Percentiles rank a stretch among this genome's conserved stretches.
Evolutionary conservation across 2,888 invertebrate genomes (phyloP).

Genomic region (Drosophila greeni): DNA sequence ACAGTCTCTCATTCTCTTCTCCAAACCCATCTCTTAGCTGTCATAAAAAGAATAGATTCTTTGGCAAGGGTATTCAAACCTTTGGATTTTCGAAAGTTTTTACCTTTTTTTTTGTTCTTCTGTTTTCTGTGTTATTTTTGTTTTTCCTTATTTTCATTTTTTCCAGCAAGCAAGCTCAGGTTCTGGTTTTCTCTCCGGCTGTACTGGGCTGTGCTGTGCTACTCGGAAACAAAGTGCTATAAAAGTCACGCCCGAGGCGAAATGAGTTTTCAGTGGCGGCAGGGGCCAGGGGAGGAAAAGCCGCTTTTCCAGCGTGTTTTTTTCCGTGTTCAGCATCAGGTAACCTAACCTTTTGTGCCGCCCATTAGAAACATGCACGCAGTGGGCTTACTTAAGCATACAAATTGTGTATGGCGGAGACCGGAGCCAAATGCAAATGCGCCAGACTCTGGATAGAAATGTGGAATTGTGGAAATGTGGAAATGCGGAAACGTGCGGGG

Average conservation of each 20-base stretch:
- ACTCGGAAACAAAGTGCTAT: slow-evolving; percentile 64
- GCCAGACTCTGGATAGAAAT: slow-evolving; percentile 45
- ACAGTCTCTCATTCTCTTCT: background rate
- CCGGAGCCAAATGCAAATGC: slow-evolving; percentile 63
- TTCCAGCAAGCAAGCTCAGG: slow-evolving; percentile 11
- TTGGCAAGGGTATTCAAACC: slow-evolving; percentile 21
- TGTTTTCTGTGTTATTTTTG: slow-evolving; percentile 8
- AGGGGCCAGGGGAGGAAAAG: slow-evolving; percentile 27
- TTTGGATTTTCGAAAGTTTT: slow-evolving; percentile 29
- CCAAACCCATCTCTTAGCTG: slow-evolving; percentile 7
- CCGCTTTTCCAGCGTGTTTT: slow-evolving; percentile 30
- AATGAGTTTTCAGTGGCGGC: slow-evolving; percentile 66
- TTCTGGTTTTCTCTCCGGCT: slow-evolving; percentile 23
- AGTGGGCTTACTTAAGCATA: slow-evolving; percentile 70
- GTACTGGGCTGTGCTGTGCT: slow-evolving; percentile 13
- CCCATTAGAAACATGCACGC: slow-evolving; percentile 72
- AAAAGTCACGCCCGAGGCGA: slow-evolving; percentile 71
- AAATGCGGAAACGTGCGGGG: slow-evolving; percentile 69
- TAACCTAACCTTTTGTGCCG: slow-evolving; percentile 67
- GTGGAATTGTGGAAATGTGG: slow-evolving; percentile 53
- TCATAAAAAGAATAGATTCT: slow-evolving; percentile 1
- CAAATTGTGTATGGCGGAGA: slow-evolving; percentile 53
- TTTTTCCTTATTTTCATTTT: background rate
- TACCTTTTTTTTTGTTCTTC: slow-evolving; percentile 1
- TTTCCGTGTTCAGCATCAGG: slow-evolving; percentile 64